Evolutionary conservation across 2,888 invertebrate genomes (phyloP).

Genomic region (Drosophila yooni): DNA sequence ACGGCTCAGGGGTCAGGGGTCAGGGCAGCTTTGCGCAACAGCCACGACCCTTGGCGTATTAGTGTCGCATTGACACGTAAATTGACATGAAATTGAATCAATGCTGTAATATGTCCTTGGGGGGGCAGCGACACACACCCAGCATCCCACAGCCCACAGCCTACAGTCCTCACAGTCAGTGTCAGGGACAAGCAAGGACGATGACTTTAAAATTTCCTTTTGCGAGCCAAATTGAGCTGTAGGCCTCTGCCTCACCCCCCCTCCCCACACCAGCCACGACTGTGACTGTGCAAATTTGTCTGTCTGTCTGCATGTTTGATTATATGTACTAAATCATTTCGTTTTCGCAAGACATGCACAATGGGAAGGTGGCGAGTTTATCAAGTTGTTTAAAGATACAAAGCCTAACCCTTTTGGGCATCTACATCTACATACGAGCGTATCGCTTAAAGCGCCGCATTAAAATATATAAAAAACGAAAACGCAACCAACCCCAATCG

Average conservation of each 20-base stretch:
- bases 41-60: constrained; percentile 77
- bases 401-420: constrained; percentile 56
- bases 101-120: constrained; percentile 85
- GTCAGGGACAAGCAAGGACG: constrained; percentile 57
- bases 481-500: constrained; percentile 13
- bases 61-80: constrained; percentile 85
- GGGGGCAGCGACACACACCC: constrained; percentile 68
- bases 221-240: constrained; percentile 78
- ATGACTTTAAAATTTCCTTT: constrained; percentile 81
- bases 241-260: constrained; percentile 41
- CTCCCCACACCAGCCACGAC: constrained; percentile 7
- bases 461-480: not conserved
- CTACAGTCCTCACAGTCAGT: constrained; percentile 24
- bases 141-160: constrained; percentile 11
- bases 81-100: constrained; percentile 86
- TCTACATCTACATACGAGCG: constrained; percentile 9
- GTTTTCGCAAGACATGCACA: constrained; percentile 36
- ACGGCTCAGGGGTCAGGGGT: constrained; percentile 45
- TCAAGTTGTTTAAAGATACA: constrained; percentile 72
- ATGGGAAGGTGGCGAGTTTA: constrained; percentile 50
- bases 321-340: constrained; percentile 74
- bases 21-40: constrained; percentile 45
- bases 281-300: constrained; percentile 73
- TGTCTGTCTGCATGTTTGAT: constrained; percentile 72
- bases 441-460: constrained; percentile 25